phyloP scores from a whole-genome alignment of 2,797 vertebrate genomes.

The Craterocephalus amniculus region DNA sequence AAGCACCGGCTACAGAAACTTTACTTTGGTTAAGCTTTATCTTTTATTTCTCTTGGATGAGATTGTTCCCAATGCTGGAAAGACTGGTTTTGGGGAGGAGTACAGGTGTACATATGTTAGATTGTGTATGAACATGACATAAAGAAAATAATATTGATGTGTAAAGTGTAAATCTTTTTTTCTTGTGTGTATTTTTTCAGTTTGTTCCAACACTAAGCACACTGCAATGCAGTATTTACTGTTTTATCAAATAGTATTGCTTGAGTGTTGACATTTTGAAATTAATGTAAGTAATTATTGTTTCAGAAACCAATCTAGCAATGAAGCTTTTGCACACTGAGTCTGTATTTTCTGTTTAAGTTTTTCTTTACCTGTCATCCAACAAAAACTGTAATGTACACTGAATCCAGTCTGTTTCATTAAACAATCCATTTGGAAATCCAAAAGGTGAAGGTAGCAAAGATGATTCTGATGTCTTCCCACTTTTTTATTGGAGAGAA shows the following conservation, averaged over 20 bases:
- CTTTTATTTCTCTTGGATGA: conserved; percentile 5
- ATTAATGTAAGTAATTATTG: neutral
- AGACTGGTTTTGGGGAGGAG: conserved; percentile 23
- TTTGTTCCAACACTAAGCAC: neutral
- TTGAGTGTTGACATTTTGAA: neutral
- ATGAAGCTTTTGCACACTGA: too few relatives aligned
- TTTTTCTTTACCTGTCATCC: too few relatives aligned
- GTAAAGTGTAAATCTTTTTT: conserved; percentile 6
- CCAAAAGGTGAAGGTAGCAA: neutral
- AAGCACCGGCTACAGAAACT: neutral
- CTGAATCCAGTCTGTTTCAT: neutral
- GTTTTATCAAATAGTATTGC: neutral
- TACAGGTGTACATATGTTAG: conserved; percentile 53
- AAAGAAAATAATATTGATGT: conserved; percentile 23
- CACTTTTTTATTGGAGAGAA: neutral
- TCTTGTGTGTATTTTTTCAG: neutral
- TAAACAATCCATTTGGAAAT: neutral
- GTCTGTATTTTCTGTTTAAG: neutral
- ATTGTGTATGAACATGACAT: conserved; percentile 23
- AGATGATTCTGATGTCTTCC: neutral
- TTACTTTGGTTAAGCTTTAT: neutral
- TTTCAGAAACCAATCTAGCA: neutral
- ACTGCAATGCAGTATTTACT: neutral
- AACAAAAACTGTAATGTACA: neutral
- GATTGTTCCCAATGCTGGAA: conserved; percentile 75